Base-by-base conservation (phyloP, 2,888 invertebrate genomes). In the Philereme vetulata region DNA sequence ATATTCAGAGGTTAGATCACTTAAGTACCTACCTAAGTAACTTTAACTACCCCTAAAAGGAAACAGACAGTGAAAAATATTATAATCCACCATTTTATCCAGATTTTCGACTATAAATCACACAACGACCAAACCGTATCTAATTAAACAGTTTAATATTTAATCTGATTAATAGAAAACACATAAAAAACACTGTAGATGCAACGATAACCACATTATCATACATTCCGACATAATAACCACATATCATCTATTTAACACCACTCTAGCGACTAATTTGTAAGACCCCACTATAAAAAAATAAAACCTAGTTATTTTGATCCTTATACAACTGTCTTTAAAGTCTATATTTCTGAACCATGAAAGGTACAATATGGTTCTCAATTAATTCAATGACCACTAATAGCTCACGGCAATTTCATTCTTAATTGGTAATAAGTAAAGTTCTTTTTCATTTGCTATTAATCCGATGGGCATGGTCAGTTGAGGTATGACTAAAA, bases 261-360 rank as follows among this genome's bases (percentile, higher is more conserved):
- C 62, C 54, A 58, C 53, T 62, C 46, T 54, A 51, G 42, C 57
- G 56, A 34, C 44, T 62, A 62, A 62, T 54, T 58, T 47, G 36
- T 47, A 7, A 32, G 5, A 38, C 56, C 61, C 62, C 53, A 44
- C 49, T 11, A 42, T 47, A 11, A 50, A 3, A n/a, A 35, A 48
- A 48, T 34, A 35, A 6, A 9, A 8, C 36, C 10, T 4, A 11
- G 5, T n/a, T 8, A 61, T 21, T 51, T 6, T 49, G 32, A 52
- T 11, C 52, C 51, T 45, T 61, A 35, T 32, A 4, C 6, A 1
- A 3, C 9, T 10, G 1, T 4, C 5, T 10, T 4, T 56, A 53
- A 46, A 21, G 56, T 50, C 4, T 9, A 56, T 36, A 46, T 45
- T 56, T 21, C 11, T n/a, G 5, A n/a, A 35, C 32, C 48, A 42